Base-by-base conservation (phyloP, 2,888 invertebrate species). In the Leptinotarsa haldemani region DNA sequence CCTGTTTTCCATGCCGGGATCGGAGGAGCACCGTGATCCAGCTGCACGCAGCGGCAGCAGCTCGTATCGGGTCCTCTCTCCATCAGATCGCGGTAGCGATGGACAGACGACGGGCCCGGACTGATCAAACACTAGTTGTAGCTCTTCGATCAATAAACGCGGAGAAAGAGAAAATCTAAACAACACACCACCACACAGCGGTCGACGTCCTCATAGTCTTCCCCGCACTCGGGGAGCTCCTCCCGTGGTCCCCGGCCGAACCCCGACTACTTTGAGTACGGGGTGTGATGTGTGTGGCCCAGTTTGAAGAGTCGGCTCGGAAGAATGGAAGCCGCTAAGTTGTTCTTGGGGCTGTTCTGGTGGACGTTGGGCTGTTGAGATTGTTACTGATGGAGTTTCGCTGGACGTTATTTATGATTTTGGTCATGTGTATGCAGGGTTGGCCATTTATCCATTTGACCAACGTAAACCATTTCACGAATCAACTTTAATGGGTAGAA, bases 121-220 rank as follows among this genome's bases (percentile, higher is more conserved):
- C 83, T 82, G 82, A 82, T 84, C 82, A 82, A 82, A 83, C 82
- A 83, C 80, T 76, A 75, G 76, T 79, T 77, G 79, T 80, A 79
- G 80, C 78, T 78, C 79, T 77, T 78, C 82, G 83, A 82, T 83
- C 81, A 80, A 82, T 82, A 83, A 80, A 77, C 78, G 80, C 80
- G 78, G 81, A 79, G 81, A 77, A 77, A 83, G 82, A 82, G 82
- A 84, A 84, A 82, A 82, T 80, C 82, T 82, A 84, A 84, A 83
- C 83, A 84, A 84, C 84, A 83, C 76, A 74, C 79, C 78, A 79
- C 79, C 78, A 77, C 72, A 78, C 74, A 77, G 75, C 80, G 80
- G 80, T 78, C 80, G 80, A 74, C 77, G 78, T 77, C 80, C 81
- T 79, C 73, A 48, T 58, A 65, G 56, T 48, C 16, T 56, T 47